Base-by-base conservation (phyloP, 2,113 vertebrate species). In the Bufo gargarizans region DNA sequence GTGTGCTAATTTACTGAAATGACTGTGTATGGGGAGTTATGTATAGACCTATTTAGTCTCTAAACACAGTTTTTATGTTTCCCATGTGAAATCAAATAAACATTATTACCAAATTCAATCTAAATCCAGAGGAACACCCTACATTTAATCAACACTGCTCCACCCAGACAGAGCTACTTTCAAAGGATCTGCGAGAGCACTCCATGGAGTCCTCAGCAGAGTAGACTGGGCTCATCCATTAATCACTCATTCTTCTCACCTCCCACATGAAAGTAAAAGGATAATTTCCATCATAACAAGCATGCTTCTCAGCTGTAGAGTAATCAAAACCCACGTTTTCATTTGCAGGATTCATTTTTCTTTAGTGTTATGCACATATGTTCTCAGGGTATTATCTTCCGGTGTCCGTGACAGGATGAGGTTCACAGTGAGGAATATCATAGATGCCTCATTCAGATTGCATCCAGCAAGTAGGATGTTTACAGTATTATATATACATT, bases 231-330 rank as follows among this genome's bases (percentile, higher is more conserved):
- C 20, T 77, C 45, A 86, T 65, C 58, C 58, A 49, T 55, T 67
- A 65, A 20, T 53, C 56, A 45, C 69, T 19, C 67, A 43, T 71
- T 59, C 55, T 85, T 76, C 50, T 74, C 63, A 33, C 19, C 47
- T 61, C 85, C 85, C 69, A 84, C 82, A 12, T 72, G 14, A 72
- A 72, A 84, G 67, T 56, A 58, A 74, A 53, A 55, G 65, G 50
- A 84, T 72, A 1, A 56, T 43, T 84, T 72, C 65, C 69, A 16
- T 19, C 19, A 65, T 33, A 69, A 71, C 13, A 33, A 13, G 11
- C 33, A 76, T 77, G 56, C 58, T 45, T 85, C 76, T 63, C 72
- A 53, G 20, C 19, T n/a, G 65, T 65, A 22, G 56, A 49, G 45
- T 50, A 53, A 63, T 77, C 74, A 53, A 11, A 58, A 33, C 74